Evolutionary conservation across 1,140 invertebrate species (phyloP), one percentile per base, ranked within the genome.

Genomic region (Bombyx mandarina): DNA sequence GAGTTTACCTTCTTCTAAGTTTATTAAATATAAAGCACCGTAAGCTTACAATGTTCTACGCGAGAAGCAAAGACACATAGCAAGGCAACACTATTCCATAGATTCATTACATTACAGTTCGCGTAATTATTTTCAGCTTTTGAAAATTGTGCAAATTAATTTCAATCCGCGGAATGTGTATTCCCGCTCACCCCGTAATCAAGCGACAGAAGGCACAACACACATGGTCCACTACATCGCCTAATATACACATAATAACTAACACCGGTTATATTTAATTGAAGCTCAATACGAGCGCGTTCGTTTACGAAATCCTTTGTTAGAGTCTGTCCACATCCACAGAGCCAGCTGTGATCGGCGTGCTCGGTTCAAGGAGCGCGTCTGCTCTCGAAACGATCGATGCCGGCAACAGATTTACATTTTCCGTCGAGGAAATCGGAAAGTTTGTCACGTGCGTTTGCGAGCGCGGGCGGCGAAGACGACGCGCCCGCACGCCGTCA

Each of bases 61-160:
- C 82, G 74, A 77, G 66, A 78, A 86, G 80, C 81, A 79, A 86
- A 84, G 81, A 84, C 83, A 86, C 83, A 75, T 79, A 80, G 78
- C 81, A 86, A 86, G 83, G 83, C 83, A 86, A 83, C 81, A 86
- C 78, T 75, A 70, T 81, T 81, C 66, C 61, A 1, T 35, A 3
- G 0, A 35, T 35, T 35, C 1, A 35, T 72, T 78, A 79, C 67
- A 71, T 65, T 72, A 71, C 65, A 61, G 54, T 71, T 66, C 63
- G 67, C 75, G 62, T 73, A 76, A 77, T 68, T 76, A 80, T 75
- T 75, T 72, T 73, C 57, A 46, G 68, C 72, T 60, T 74, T 73
- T 67, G 70, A 71, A 66, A 73, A 74, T 61, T 64, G 63, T 73
- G 72, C 73, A 73, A 77, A 77, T 65, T 50, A 75, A 69, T 58